A percentile compares a stretch with the other conserved stretches of the same genome.
These are phyloP conservation scores for Cynaeus angustus DNA, from an alignment of 2,888 invertebrate species.

Conservation along the genomic window DNA sequence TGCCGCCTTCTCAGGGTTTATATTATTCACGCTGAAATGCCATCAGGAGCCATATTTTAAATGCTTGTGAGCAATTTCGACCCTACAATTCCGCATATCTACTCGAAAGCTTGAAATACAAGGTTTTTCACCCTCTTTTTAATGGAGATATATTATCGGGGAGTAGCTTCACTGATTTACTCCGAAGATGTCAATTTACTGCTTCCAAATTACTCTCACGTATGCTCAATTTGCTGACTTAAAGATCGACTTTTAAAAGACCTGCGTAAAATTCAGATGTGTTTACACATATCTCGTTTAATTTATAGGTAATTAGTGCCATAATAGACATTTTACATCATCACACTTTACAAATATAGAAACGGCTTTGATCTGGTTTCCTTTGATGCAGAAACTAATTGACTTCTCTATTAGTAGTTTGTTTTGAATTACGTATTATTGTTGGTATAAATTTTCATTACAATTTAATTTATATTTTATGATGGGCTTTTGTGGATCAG, in stretches of 20 bases:
- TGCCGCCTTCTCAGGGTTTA: constrained; percentile 41
- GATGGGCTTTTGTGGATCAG: no score
- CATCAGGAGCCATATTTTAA: constrained; percentile 46
- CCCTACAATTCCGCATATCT: constrained; percentile 47
- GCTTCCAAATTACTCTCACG: constrained; percentile 22
- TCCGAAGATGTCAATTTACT: constrained; percentile 33
- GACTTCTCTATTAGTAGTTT: no score
- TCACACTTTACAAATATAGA: no score
- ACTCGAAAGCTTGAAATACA: constrained; percentile 38
- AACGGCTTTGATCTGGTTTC: no score
- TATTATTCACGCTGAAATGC: constrained; percentile 48
- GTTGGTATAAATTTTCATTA: no score
- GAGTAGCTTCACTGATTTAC: constrained; percentile 36
- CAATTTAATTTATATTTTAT: no score
- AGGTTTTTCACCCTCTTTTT: constrained; percentile 36
- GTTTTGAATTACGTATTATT: no score
- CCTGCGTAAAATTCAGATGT: no score
- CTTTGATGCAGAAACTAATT: no score
- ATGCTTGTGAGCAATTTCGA: constrained; percentile 47
- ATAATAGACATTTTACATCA: no score
- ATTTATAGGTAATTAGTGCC: no score
- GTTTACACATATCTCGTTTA: no score
- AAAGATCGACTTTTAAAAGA: not conserved
- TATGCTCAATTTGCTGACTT: constrained; percentile 15
- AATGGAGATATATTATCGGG: constrained; percentile 45